Base-by-base conservation (phyloP, 2,113 vertebrate genomes). In the Tiliqua scincoides region DNA sequence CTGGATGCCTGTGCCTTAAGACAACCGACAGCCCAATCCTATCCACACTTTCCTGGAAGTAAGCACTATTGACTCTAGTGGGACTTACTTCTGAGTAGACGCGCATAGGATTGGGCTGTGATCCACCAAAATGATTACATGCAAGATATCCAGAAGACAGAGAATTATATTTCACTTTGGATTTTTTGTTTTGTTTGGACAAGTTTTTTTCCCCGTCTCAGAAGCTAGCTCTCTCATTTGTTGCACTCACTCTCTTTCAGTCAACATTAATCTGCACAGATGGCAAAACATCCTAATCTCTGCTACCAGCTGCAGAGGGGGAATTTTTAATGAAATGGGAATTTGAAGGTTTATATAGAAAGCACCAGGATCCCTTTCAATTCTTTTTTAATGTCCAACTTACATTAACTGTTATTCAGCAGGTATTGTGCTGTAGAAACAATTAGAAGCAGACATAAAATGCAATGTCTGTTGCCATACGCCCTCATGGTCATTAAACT, bases 311-410 rank as follows among this genome's bases (percentile, higher is more conserved):
- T 97, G 96, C 93, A 95, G 92, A 94, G 83, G 77, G 59, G 89
- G 95, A 95, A 95, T 96, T 96, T 97, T 97, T 97, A 97, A 97
- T 97, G 96, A 97, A 97, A 97, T 96, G 94, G 93, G 91, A 96
- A 96, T 96, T 96, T 95, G 93, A 95, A 95, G 95, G 95, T 96
- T 97, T 96, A 94, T 96, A 93, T 87, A 94, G 93, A 96, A 96
- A 96, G 94, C 92, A 92, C 94, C 89, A 88, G 91, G 95, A 93
- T 94, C 89, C 85, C 89, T 95, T 89, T 87, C 81, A 76, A 91
- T 94, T 9, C 37, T 1, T 48, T 59, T 85, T 71, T 91, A 91
- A 94, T 88, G 87, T 84, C 89, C 91, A 95, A 95, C 95, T 94
- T 94, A 91, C 92, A 94, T 91, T 95, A 89, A 92, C 91, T 92